Evolutionary conservation across 1,140 invertebrate species (phyloP), one percentile per base, ranked within the genome.

Genomic region (Holcopasites calliopsidis): DNA sequence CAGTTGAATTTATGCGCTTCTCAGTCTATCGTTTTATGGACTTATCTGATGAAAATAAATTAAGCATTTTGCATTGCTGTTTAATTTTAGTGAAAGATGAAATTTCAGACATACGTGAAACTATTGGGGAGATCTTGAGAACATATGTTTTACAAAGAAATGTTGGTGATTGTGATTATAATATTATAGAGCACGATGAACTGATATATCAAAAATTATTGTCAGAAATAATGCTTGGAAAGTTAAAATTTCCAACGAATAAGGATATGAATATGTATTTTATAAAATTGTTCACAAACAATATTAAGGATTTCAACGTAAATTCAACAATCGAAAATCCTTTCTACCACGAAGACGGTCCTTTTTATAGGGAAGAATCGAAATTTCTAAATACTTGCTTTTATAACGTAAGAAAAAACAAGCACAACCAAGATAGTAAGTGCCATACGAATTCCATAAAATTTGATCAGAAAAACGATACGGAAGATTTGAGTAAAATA

Each of bases 321-420:
- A 31, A 54, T 11, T 0, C 5, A 1, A 38, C 8, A 16, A 76
- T 83, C 57, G 79, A 84, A 44, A 88, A 80, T 81, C 88, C 86
- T 2, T 89, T 85, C n/a, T 73, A 85, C 40, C 80, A 86, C 23
- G 82, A 87, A 11, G 73, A 88, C 18, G 65, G 74, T 65, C 54
- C 60, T 55, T 66, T 58, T 54, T 77, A 83, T 35, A 82, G 57
- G 16, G 88, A 89, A 69, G 82, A 88, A 57, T 80, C 80, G 0
- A 88, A 88, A 65, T 68, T 89, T 40, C 62, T 89, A 28, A 88
- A 88, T 65, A 62, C 86, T 21, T 85, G 66, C 26, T 83, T 72
- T 40, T 50, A 74, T 60, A 70, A 69, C 2, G 21, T 26, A 28
- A 49, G 33, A 66, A 33, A 8, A 60, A 75, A 69, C 13, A 58